Evolutionary conservation across 2,888 invertebrate genomes (phyloP).

Genomic region (Mantis religiosa): DNA sequence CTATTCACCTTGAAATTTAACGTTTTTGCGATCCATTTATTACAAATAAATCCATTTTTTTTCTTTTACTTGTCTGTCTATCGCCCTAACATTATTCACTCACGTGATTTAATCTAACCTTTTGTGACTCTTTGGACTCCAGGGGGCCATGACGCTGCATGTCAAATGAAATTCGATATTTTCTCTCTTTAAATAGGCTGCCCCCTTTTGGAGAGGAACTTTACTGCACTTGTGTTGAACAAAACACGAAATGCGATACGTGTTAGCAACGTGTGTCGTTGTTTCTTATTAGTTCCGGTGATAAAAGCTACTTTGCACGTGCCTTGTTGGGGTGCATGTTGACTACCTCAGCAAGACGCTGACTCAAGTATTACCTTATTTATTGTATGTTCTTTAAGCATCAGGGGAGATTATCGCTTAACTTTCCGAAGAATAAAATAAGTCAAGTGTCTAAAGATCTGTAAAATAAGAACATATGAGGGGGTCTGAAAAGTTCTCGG

Average conservation of each 20-base stretch:
- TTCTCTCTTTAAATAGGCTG: not conserved
- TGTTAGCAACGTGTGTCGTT: not conserved
- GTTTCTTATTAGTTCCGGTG: not conserved
- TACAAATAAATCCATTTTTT: too few relatives aligned
- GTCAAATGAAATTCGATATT: not conserved
- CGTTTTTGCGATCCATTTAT: too few relatives aligned
- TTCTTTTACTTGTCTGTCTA: too few relatives aligned
- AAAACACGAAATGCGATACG: not conserved
- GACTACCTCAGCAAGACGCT: too few relatives aligned
- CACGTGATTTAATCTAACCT: not conserved
- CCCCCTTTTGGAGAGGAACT: not conserved
- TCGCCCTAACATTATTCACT: not conserved
- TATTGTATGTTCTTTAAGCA: too few relatives aligned
- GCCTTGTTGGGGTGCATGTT: not conserved
- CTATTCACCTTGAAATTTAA: too few relatives aligned
- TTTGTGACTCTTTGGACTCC: not conserved
- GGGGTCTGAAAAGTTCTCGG: too few relatives aligned
- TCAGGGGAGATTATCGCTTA: too few relatives aligned
- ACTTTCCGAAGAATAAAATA: too few relatives aligned
- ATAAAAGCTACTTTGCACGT: not conserved
- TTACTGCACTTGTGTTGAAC: not conserved
- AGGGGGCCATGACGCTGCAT: not conserved
- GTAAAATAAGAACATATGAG: too few relatives aligned
- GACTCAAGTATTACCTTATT: too few relatives aligned
- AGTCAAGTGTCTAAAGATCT: too few relatives aligned